Conservation (phyloP, 2,797 vertebrate genomes). For the Argya squamiceps region DNA sequence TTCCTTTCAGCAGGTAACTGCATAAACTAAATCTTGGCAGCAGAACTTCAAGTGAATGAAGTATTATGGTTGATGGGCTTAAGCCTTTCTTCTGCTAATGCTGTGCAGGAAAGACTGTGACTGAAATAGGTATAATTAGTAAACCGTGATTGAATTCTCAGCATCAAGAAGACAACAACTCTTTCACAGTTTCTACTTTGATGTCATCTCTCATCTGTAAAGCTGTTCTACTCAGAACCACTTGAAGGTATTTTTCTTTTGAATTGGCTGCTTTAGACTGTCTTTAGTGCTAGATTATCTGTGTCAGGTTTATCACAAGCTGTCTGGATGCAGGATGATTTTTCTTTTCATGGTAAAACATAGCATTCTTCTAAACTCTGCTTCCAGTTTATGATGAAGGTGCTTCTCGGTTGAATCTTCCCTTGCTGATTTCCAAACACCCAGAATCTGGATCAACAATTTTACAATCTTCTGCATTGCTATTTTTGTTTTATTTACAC, state of each 20-base stretch:
- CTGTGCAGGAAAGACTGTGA: slow-evolving; percentile 44
- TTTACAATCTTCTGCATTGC: neutral
- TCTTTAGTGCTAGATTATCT: slow-evolving; percentile 63
- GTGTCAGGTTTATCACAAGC: slow-evolving; percentile 65
- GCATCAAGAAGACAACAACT: slow-evolving; percentile 69
- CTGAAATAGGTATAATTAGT: slow-evolving; percentile 66
- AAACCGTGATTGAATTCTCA: slow-evolving; percentile 61
- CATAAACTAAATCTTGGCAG: slow-evolving; percentile 48
- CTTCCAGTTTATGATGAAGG: slow-evolving; percentile 36
- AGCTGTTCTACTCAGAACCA: slow-evolving; percentile 56
- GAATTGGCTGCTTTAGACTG: slow-evolving; percentile 62
- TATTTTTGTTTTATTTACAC: slow-evolving; percentile 71
- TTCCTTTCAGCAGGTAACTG: slow-evolving; percentile 55
- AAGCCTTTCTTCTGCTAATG: slow-evolving; percentile 60
- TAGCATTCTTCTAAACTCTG: slow-evolving; percentile 1
- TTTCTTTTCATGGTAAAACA: slow-evolving; percentile 50
- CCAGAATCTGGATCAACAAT: slow-evolving; percentile 61
- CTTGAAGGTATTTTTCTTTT: slow-evolving; percentile 71
- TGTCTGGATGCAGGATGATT: slow-evolving; percentile 55
- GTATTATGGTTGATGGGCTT: slow-evolving; percentile 44
- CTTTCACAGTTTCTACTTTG: slow-evolving; percentile 70
- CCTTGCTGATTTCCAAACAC: slow-evolving; percentile 44
- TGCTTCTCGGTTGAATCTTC: slow-evolving; percentile 28
- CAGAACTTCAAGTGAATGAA: slow-evolving; percentile 41
- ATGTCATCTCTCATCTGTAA: slow-evolving; percentile 72